Conservation (phyloP, 2,888 invertebrate genomes). For the Lepidochitona cinerea region DNA sequence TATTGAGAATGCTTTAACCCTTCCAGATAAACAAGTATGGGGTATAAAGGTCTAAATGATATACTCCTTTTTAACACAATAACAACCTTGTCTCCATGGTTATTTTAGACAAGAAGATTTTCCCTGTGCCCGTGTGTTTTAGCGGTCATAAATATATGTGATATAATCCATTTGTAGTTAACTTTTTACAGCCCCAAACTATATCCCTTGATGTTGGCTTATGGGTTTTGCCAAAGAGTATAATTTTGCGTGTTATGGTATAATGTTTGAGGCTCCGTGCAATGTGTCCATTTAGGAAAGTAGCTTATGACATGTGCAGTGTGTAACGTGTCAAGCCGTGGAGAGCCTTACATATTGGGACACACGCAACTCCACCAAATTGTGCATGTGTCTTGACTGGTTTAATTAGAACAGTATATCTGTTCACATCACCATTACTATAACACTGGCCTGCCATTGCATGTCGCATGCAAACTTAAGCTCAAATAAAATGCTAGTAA, state of each 20-base stretch:
- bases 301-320: neutral
- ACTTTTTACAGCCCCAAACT: too few species aligned
- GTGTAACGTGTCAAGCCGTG: neutral
- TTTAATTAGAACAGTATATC: slow-evolving; percentile 7
- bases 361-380: slow-evolving; percentile 4
- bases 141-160: too few species aligned
- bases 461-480: slow-evolving; percentile 29
- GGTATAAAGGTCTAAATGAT: too few species aligned
- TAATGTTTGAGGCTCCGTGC: neutral
- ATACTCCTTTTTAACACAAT: too few species aligned
- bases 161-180: too few species aligned
- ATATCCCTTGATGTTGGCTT: too few species aligned
- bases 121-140: too few species aligned
- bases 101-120: too few species aligned
- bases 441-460: slow-evolving; percentile 7
- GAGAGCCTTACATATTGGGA: neutral
- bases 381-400: slow-evolving; percentile 6
- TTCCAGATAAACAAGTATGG: too few species aligned
- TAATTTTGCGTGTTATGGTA: neutral
- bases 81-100: too few species aligned
- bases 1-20: too few species aligned
- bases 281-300: neutral
- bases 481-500: slow-evolving; percentile 1
- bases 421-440: neutral
- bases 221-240: neutral